phyloP scores from a whole-genome alignment of 2,888 invertebrate genomes.

The Conchocele bisecta region DNA sequence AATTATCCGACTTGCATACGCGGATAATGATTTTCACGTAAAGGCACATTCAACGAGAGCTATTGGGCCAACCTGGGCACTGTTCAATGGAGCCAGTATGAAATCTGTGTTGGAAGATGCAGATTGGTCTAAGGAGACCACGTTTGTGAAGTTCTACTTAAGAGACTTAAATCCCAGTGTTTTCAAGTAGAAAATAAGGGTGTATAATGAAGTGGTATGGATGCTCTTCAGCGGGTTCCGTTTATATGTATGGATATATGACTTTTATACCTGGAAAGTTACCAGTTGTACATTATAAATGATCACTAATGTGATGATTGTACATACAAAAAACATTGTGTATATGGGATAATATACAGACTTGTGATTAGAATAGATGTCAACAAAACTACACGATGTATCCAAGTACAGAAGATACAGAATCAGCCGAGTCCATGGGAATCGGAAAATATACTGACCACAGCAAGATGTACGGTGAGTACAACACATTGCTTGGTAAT shows the following conservation, averaged over 20 bases:
- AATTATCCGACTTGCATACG: not conserved
- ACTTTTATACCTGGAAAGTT: not conserved
- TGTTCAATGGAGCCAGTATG: not conserved
- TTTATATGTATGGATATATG: not conserved
- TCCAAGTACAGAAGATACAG: not conserved
- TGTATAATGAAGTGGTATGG: not conserved
- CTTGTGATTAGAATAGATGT: not conserved
- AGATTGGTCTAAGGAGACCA: not conserved
- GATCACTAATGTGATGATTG: not conserved
- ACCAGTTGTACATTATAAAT: not conserved
- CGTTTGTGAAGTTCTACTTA: not conserved
- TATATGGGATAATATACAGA: not conserved
- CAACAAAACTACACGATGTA: not conserved
- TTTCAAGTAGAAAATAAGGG: too few relatives aligned
- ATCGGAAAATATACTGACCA: not conserved
- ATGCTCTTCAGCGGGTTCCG: not conserved
- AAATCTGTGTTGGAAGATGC: not conserved
- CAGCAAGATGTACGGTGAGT: not conserved
- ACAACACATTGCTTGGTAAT: not conserved
- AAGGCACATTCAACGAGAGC: not conserved
- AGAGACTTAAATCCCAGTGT: too few relatives aligned
- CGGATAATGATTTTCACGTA: not conserved
- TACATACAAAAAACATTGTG: not conserved
- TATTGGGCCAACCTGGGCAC: not conserved
- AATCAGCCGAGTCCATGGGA: not conserved